phyloP scores from a whole-genome alignment of 2,888 invertebrate species.

The Sphinx pinastri region DNA sequence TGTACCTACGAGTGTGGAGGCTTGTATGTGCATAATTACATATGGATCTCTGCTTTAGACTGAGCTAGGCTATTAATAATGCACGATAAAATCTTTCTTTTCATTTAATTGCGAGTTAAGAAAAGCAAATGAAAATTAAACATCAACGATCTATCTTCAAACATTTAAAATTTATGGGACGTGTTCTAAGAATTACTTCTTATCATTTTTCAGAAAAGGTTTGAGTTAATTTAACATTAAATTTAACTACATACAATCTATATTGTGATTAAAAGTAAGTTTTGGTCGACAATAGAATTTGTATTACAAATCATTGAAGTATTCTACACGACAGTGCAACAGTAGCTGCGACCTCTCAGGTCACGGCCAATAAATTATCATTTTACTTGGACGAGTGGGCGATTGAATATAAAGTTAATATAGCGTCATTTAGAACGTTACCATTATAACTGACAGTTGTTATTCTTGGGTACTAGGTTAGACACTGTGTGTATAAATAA shows the following conservation, averaged over 20 bases:
- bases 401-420: slow-evolving; percentile 1
- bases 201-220: too few relatives aligned
- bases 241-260: too few relatives aligned
- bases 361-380: slow-evolving; percentile 20
- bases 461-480: not conserved
- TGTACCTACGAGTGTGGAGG: not conserved
- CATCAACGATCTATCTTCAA: too few relatives aligned
- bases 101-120: too few relatives aligned
- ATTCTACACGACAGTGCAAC: not conserved
- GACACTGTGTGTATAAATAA: slow-evolving; percentile 6
- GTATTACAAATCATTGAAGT: not conserved
- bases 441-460: not conserved
- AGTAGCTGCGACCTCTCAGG: slow-evolving; percentile 9
- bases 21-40: not conserved
- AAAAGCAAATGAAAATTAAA: too few relatives aligned
- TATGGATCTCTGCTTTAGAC: not conserved
- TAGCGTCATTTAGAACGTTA: not conserved
- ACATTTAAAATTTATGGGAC: too few relatives aligned
- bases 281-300: not conserved
- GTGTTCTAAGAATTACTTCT: too few relatives aligned
- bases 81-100: too few relatives aligned
- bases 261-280: too few relatives aligned
- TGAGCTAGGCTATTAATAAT: not conserved
- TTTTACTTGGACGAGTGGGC: slow-evolving; percentile 8
- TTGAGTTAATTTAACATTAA: not conserved